Percentiles rank a stretch among this genome's conserved stretches.
Evolutionary conservation across 2,888 invertebrate species (phyloP).

Genomic region (Lepidochrysops patricia): DNA sequence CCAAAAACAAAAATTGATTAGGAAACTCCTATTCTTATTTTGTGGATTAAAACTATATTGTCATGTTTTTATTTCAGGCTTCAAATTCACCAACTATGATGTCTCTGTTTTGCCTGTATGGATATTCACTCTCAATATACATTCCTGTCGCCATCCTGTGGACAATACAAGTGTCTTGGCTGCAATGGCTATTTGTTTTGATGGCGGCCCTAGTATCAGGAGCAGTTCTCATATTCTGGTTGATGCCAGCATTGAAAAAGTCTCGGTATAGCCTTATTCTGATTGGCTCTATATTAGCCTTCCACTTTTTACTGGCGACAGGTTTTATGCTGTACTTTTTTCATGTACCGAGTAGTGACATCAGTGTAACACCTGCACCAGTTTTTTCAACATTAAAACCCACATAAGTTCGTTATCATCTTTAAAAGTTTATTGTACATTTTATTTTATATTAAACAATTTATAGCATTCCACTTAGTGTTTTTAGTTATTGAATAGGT

Average conservation of each 20-base stretch:
- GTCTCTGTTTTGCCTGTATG: conserved; percentile 94
- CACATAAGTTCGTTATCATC: neutral
- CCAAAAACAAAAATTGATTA: no score
- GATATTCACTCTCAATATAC: conserved; percentile 95
- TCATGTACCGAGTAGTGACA: conserved; percentile 66
- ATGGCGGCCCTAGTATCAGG: conserved; percentile 90
- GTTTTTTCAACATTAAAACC: conserved; percentile 15
- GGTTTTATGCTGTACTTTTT: conserved; percentile 92
- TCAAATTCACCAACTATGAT: conserved; percentile 79
- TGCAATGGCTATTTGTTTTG: conserved; percentile 92
- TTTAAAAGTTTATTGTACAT: neutral
- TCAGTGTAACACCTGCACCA: conserved; percentile 16
- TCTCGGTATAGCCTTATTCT: conserved; percentile 70
- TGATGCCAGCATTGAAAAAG: conserved; percentile 83
- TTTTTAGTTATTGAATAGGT: neutral
- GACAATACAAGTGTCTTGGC: conserved; percentile 86
- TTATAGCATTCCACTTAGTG: neutral
- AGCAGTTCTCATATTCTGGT: conserved; percentile 85
- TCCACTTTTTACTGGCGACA: conserved; percentile 87
- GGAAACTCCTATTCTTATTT: neutral
- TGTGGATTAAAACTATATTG: neutral
- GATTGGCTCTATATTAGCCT: conserved; percentile 77
- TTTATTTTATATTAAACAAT: neutral
- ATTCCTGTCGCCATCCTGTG: conserved; percentile 94
- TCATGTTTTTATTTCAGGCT: conserved; percentile 47